These are phyloP conservation scores for Caligus rogercresseyi DNA, from an alignment of 1,140 invertebrate species.

Conservation along the genomic window DNA sequence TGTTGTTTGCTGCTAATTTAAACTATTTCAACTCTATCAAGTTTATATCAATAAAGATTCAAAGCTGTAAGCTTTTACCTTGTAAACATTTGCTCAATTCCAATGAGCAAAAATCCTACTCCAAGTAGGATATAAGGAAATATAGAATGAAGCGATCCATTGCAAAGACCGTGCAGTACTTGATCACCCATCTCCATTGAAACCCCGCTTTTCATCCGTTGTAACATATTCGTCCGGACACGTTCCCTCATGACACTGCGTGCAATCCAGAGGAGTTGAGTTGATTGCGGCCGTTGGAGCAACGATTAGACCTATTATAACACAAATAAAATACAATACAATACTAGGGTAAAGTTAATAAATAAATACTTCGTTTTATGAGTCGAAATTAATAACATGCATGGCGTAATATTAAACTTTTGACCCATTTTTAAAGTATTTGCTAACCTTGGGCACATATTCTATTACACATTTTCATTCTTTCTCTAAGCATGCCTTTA, in stretches of 20 bases:
- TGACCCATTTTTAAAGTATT: neutral
- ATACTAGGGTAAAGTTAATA: neutral
- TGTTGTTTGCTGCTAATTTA: no score
- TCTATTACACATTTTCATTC: no score
- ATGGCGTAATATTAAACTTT: neutral
- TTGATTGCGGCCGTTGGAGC: constrained; percentile 2
- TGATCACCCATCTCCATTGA: constrained; percentile 1
- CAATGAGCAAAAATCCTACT: neutral
- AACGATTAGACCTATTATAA: constrained; percentile 1
- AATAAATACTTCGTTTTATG: neutral
- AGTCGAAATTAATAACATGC: neutral
- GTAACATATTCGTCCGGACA: neutral
- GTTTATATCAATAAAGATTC: no score
- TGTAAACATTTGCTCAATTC: constrained; percentile 4
- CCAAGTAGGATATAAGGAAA: constrained; percentile 13
- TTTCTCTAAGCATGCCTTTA: no score
- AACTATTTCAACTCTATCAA: no score
- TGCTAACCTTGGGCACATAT: no score
- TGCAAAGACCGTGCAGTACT: constrained; percentile 1
- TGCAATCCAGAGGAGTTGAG: constrained; percentile 2
- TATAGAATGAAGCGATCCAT: constrained; percentile 9
- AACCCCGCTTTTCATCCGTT: neutral
- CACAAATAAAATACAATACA: neutral
- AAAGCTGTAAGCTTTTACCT: no score
- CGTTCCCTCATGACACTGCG: neutral